These are phyloP conservation scores for Astreopora myriophthalma DNA, from an alignment of 64 coral and sea anemone species.

Conservation along the genomic window DNA sequence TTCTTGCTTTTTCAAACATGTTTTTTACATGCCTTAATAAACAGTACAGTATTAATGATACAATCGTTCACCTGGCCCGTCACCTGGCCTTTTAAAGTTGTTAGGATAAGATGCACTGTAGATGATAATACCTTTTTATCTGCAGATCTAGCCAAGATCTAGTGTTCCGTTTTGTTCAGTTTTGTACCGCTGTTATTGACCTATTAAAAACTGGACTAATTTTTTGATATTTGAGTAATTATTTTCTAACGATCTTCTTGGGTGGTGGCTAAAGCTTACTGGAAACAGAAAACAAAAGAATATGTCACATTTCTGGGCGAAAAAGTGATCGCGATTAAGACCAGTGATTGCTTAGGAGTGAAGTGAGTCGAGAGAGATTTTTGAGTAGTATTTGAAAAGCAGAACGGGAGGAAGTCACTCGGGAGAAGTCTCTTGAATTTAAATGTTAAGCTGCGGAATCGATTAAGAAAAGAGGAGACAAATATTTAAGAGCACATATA, in stretches of 20 bases:
- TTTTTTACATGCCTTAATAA: neutral
- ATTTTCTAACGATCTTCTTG: neutral
- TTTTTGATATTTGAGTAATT: neutral
- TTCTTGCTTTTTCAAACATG: neutral
- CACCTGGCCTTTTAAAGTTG: neutral
- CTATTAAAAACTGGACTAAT: neutral
- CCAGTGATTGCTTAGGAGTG: neutral
- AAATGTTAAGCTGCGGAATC: neutral
- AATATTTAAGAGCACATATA: too few relatives aligned
- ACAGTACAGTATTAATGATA: neutral
- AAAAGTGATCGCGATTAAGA: neutral
- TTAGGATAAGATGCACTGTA: neutral
- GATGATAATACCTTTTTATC: neutral
- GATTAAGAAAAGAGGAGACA: too few relatives aligned
- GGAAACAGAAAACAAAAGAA: neutral
- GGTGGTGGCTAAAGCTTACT: neutral
- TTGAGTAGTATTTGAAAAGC: neutral
- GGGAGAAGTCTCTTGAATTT: neutral
- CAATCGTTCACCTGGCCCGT: neutral
- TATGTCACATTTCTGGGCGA: neutral
- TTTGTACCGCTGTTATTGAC: neutral
- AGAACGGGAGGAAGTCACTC: neutral
- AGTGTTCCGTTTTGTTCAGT: neutral
- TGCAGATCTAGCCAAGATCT: neutral
- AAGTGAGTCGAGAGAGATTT: neutral